Conservation (phyloP, 2,888 invertebrate species). For the Andrena fulva region DNA sequence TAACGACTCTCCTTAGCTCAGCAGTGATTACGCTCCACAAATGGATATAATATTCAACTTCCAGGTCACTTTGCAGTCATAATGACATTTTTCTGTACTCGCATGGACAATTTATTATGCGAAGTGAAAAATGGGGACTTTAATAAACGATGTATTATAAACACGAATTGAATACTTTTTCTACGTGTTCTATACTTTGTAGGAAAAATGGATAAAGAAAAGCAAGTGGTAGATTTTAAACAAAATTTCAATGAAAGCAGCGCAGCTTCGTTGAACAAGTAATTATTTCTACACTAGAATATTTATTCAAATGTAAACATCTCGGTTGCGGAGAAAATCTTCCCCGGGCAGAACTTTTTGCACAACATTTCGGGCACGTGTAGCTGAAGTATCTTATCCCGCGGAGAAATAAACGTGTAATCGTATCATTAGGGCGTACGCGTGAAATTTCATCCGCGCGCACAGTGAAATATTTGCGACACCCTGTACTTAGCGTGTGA, state of each 20-base stretch:
- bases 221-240: not conserved
- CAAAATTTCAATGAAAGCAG: not conserved
- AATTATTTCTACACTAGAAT: not conserved
- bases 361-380: too few relatives aligned
- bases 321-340: too few relatives aligned
- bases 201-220: not conserved
- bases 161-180: not conserved
- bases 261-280: not conserved
- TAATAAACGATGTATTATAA: not conserved
- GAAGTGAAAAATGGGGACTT: not conserved
- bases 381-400: too few relatives aligned
- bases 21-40: not conserved
- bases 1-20: not conserved
- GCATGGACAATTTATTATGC: not conserved
- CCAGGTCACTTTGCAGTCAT: not conserved
- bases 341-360: too few relatives aligned
- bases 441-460: not conserved
- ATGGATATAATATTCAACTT: not conserved
- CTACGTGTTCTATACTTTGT: not conserved
- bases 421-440: not conserved
- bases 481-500: not conserved
- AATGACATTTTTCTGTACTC: not conserved
- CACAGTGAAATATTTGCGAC: not conserved
- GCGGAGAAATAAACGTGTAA: too few relatives aligned
- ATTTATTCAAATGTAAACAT: not conserved